phyloP scores from a whole-genome alignment of 2,113 vertebrate species.

The Myrmecobius fasciatus region DNA sequence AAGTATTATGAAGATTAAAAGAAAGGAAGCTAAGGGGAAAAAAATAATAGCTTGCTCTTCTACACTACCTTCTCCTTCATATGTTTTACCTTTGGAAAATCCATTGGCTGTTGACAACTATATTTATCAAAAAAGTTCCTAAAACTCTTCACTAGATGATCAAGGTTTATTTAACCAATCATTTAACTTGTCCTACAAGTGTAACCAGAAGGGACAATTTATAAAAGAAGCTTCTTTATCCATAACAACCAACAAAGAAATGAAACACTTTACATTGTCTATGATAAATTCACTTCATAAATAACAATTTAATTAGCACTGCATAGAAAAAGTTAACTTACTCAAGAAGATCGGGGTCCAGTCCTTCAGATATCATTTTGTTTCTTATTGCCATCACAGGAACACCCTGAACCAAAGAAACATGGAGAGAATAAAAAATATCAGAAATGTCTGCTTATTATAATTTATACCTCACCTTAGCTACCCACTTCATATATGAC shows the following conservation, averaged over 20 bases:
- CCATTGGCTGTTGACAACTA: conserved; percentile 1
- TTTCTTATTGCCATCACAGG: conserved; percentile 98
- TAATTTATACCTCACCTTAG: neutral
- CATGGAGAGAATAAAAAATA: conserved; percentile 6
- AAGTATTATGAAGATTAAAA: neutral
- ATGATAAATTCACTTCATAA: conserved; percentile 3
- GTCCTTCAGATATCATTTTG: conserved; percentile 96
- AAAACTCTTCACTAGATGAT: conserved; percentile 11
- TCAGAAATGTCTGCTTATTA: conserved; percentile 14
- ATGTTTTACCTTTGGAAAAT: neutral
- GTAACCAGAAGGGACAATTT: neutral
- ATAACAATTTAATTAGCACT: neutral
- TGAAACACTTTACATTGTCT: conserved; percentile 22
- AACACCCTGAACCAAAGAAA: conserved; percentile 89
- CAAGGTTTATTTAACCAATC: conserved; percentile 2
- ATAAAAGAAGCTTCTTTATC: conserved; percentile 11
- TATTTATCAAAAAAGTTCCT: neutral
- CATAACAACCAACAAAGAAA: conserved; percentile 28
- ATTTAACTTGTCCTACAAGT: neutral
- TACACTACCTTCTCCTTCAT: neutral
- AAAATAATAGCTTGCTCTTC: neutral
- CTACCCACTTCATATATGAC: neutral
- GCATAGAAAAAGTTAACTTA: conserved; percentile 86
- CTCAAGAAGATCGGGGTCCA: conserved; percentile 95
- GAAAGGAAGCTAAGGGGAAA: neutral